Percentiles rank a stretch among this genome's conserved stretches.
Conservation (phyloP, 1,140 invertebrate species). For the Drosophila azteca region DNA sequence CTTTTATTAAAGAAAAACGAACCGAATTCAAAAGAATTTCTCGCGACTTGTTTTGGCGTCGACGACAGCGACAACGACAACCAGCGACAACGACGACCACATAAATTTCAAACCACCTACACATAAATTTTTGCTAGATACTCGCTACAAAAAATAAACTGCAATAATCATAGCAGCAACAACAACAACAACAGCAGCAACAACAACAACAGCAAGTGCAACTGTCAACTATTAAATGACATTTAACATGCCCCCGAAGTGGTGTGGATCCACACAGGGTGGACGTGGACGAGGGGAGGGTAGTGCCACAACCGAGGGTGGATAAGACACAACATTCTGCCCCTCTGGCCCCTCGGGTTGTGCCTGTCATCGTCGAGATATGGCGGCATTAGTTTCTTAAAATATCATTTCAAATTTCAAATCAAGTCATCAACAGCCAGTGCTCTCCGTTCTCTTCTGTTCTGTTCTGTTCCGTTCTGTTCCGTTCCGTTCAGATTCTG, state of each 20-base stretch:
- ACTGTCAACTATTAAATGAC: slow-evolving; percentile 82
- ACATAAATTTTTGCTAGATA: slow-evolving; percentile 63
- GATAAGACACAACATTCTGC: slow-evolving; percentile 6
- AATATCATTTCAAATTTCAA: slow-evolving; percentile 80
- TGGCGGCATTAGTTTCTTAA: slow-evolving; percentile 73
- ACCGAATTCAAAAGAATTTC: slow-evolving; percentile 80
- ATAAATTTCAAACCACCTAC: slow-evolving; percentile 74
- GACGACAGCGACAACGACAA: slow-evolving; percentile 55
- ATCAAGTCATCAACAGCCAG: slow-evolving; percentile 70
- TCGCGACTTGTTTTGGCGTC: slow-evolving; percentile 70
- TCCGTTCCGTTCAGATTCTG: not conserved
- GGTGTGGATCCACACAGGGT: slow-evolving; percentile 1
- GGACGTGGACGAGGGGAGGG: not conserved
- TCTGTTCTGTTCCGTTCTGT: not conserved
- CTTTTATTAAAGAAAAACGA: slow-evolving; percentile 81
- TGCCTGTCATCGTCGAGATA: slow-evolving; percentile 24
- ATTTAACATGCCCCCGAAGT: slow-evolving; percentile 77
- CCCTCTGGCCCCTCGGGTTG: not conserved
- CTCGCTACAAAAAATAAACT: slow-evolving; percentile 58
- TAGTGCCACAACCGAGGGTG: slow-evolving; percentile 8
- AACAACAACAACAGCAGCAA: slow-evolving; percentile 8
- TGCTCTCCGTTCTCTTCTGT: not conserved
- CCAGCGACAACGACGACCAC: slow-evolving; percentile 57
- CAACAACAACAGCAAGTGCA: slow-evolving; percentile 69
- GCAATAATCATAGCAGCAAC: slow-evolving; percentile 63